Evolutionary conservation across 2,888 invertebrate genomes (phyloP), one percentile per base, ranked within the genome.

Genomic region (Agrochola macilenta): DNA sequence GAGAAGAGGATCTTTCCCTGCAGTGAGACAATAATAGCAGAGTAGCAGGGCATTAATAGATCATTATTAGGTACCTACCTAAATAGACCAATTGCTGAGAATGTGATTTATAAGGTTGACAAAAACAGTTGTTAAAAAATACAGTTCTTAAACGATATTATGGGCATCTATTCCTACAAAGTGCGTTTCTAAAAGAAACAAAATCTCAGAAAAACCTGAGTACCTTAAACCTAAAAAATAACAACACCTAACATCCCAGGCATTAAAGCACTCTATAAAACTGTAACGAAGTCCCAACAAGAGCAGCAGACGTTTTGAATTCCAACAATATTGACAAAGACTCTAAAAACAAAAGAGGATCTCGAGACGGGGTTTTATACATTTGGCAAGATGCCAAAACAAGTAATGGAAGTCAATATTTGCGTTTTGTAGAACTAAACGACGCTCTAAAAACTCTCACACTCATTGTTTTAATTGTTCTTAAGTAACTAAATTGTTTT

Each of bases 311-410:
- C 85, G 84, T 84, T 90, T 87, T 88, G 87, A 87, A 88, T 83
- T 89, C 85, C 74, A 88, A 89, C 90, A 91, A 76, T 82, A 76
- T 84, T 79, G 92, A 93, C 93, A 93, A 91, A 89, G 81, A 75
- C 66, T 83, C 64, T 82, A 79, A 88, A 88, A 89, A 91, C 88
- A 88, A 92, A 92, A 88, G 87, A 85, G 86, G 87, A 87, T 88
- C 87, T 88, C 85, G 83, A 90, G 88, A 89, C 89, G 89, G 91
- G 35, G 87, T 92, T 92, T 89, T 85, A 89, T 84, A 90, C 89
- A 91, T 91, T 89, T 91, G 91, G 93, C 90, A 90, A 92, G 72
- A 73, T 68, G 87, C 87, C 87, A 88, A 81, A 87, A 79, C 79
- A 88, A 88, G 81, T 84, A 87, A 85, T 86, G 84, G 84, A 77